Percentiles rank a stretch among this genome's conserved stretches.
phyloP scores from a whole-genome alignment of 2,888 invertebrate species.

The Drosophila hawaiiensis region DNA sequence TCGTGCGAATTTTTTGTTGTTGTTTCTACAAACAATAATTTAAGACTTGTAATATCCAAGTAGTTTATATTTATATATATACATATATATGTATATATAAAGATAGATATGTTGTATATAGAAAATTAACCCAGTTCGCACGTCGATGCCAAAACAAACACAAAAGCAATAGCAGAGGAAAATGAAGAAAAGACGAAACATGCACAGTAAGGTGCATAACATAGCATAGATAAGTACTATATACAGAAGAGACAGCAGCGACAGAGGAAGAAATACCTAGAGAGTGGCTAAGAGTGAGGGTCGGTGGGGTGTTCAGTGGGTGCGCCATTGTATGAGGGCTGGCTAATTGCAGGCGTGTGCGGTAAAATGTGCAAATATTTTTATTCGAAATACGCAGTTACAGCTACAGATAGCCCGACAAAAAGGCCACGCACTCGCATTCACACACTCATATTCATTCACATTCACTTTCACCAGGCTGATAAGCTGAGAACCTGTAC shows the following conservation, averaged over 20 bases:
- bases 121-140: constrained; percentile 80
- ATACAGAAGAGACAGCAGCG: constrained; percentile 1
- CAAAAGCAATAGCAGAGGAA: constrained; percentile 49
- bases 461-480: constrained; percentile 73
- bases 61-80: constrained; percentile 31
- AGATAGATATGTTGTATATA: constrained; percentile 54
- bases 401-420: constrained; percentile 30
- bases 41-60: constrained; percentile 55
- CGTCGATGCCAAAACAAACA: constrained; percentile 71
- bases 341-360: constrained; percentile 54
- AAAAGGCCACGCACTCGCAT: constrained; percentile 49
- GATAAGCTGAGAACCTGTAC: constrained; percentile 64
- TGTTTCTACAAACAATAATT: constrained; percentile 59
- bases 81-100: constrained; percentile 22
- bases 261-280: background rate
- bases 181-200: constrained; percentile 43
- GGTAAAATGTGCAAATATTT: constrained; percentile 41
- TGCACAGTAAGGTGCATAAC: constrained; percentile 54
- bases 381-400: constrained; percentile 29
- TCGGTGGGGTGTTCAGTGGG: constrained; percentile 9
- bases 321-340: constrained; percentile 45
- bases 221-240: constrained; percentile 44
- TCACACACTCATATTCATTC: constrained; percentile 29
- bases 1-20: constrained; percentile 68
- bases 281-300: background rate